Evolutionary conservation across 1,140 invertebrate species (phyloP), one percentile per base, ranked within the genome.

Genomic region (Lepidotrigona ventralis): DNA sequence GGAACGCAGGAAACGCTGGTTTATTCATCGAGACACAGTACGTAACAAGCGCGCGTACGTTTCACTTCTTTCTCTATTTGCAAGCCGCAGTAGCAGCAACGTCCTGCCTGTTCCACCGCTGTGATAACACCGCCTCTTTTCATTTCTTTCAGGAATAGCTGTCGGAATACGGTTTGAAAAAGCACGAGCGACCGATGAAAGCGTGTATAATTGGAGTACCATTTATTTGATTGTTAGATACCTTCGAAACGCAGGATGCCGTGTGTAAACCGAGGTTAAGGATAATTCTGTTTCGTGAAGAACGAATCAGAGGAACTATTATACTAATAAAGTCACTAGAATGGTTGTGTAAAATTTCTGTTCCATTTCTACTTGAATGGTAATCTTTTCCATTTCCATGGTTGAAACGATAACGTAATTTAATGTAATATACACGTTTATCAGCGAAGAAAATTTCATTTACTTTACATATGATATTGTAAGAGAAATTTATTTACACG

Each of bases 1-100:
- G 75, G 54, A 71, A 76, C 71, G 68, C 56, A 64, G 58, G 51
- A 78, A 79, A 75, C 68, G 54, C 56, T 83, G 80, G 77, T 82
- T 82, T 82, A 82, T 76, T n/a, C 73, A 69, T 58, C 26, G 64
- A 68, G 46, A 60, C 39, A n/a, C n/a, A n/a, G 56, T 76, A 83
- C 39, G 56, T 76, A 83, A 83, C 66, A 71, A 78, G 60, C 46
- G 15, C 39, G 39, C 68, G 72, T 83, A 56, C 80, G 64, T 82
- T 76, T 76, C 53, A n/a, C 53, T 63, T 63, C 54, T 63, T 33
- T 58, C 75, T 64, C 54, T 72, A 64, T 72, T 83, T 83, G 63
- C 46, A 69, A 33, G 23, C n/a, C n/a, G n/a, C n/a, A n/a, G n/a
- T n/a, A n/a, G n/a, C 26, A 17, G 39, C n/a, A 54, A 14, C 17